Percentiles rank a stretch among this genome's conserved stretches.
These are phyloP conservation scores for Mormyrus proboscirostris DNA, from an alignment of 2,797 vertebrate species.

Conservation along the genomic window DNA sequence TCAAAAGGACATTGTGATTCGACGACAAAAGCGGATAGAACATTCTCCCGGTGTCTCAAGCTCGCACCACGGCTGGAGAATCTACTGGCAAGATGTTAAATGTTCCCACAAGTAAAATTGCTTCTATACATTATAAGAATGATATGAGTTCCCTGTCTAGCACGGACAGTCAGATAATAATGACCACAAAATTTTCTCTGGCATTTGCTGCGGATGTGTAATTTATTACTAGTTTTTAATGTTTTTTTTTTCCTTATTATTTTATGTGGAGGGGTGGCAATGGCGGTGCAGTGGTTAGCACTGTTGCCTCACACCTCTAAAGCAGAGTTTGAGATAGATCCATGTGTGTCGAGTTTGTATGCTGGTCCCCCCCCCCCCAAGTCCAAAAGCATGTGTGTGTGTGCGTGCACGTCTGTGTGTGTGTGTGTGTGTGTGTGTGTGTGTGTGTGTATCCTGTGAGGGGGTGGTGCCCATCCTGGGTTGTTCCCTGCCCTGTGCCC, in stretches of 20 bases:
- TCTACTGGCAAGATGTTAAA: slow-evolving; percentile 2
- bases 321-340: not conserved
- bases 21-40: not conserved
- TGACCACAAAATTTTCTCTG: not conserved
- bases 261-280: not conserved
- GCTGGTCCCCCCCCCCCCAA: not conserved
- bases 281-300: not conserved
- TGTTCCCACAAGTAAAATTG: not conserved
- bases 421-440: not conserved
- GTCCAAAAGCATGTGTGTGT: not conserved
- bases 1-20: not conserved
- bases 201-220: not conserved
- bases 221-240: slow-evolving; percentile 6
- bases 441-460: not conserved
- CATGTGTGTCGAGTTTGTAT: not conserved
- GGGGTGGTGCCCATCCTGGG: not conserved
- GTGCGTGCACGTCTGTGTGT: not conserved
- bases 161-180: not conserved
- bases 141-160: not conserved
- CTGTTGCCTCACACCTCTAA: not conserved
- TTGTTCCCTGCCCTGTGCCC: not conserved
- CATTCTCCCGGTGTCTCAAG: not conserved
- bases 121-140: not conserved
- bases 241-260: not conserved
- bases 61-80: not conserved